These are phyloP conservation scores for Apotomis turbidana DNA, from an alignment of 2,888 invertebrate genomes.

Conservation along the genomic window DNA sequence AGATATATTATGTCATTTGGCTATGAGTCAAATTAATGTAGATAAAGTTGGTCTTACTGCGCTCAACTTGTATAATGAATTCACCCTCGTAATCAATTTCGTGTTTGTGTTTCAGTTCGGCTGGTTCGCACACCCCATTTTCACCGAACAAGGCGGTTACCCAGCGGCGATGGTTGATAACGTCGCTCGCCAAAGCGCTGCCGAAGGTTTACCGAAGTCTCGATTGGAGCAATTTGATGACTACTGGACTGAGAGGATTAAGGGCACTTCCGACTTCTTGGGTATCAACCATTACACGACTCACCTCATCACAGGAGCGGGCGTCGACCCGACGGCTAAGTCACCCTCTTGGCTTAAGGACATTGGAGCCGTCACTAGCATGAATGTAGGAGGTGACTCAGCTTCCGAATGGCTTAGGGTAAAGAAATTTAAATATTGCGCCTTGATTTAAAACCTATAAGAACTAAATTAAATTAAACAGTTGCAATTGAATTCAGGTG, in stretches of 20 bases:
- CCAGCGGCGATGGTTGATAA: constrained; percentile 77
- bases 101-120: constrained; percentile 67
- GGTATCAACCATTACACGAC: constrained; percentile 82
- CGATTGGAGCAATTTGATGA: constrained; percentile 77
- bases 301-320: constrained; percentile 71
- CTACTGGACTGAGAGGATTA: constrained; percentile 75
- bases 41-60: too few species aligned
- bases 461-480: too few species aligned
- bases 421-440: constrained; percentile 35
- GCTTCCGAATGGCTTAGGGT: constrained; percentile 81
- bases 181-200: constrained; percentile 69
- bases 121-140: constrained; percentile 83
- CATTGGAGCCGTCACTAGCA: constrained; percentile 73
- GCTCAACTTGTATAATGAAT: too few species aligned
- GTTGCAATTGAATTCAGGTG: constrained; percentile 59
- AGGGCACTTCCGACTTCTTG: constrained; percentile 78
- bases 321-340: constrained; percentile 72
- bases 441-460: too few species aligned
- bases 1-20: too few species aligned
- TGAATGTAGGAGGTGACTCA: constrained; percentile 76
- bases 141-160: constrained; percentile 77
- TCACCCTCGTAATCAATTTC: background rate
- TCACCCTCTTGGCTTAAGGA: constrained; percentile 80
- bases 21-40: too few species aligned
- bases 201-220: constrained; percentile 70